These are phyloP conservation scores for Heliocidaris tuberculata DNA, from an alignment of 35 echinoderm and acorn worm species.

Conservation along the genomic window DNA sequence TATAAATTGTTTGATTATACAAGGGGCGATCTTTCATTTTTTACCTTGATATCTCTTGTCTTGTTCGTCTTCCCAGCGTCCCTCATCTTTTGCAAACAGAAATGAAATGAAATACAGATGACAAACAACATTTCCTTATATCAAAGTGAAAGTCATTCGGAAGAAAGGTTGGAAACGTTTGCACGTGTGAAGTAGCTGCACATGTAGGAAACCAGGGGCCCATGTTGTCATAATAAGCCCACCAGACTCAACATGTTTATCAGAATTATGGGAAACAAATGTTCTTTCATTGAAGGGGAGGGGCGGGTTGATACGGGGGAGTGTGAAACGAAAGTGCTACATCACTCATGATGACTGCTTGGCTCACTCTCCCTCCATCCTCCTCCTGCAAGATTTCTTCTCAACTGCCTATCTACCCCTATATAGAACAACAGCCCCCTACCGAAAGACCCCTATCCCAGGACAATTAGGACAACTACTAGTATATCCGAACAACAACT, in stretches of 20 bases:
- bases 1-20: background rate
- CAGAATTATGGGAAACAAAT: background rate
- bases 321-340: background rate
- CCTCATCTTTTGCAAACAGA: background rate
- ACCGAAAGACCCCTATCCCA: too few relatives aligned
- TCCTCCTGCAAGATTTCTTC: background rate
- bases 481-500: too few relatives aligned
- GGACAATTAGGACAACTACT: too few relatives aligned
- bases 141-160: slow-evolving; percentile 16
- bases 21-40: background rate
- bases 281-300: background rate
- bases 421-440: too few relatives aligned
- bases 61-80: background rate
- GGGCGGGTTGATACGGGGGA: background rate
- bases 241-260: slow-evolving; percentile 10
- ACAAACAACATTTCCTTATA: background rate
- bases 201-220: background rate
- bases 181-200: background rate
- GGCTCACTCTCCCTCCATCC: background rate
- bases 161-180: background rate
- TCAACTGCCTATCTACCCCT: background rate
- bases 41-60: background rate
- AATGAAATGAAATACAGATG: background rate
- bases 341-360: background rate
- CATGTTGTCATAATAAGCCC: slow-evolving; percentile 4